Evolutionary conservation across 2,113 vertebrate genomes (phyloP), one percentile per base, ranked within the genome.

Genomic region (Pseudopodoces humilis): DNA sequence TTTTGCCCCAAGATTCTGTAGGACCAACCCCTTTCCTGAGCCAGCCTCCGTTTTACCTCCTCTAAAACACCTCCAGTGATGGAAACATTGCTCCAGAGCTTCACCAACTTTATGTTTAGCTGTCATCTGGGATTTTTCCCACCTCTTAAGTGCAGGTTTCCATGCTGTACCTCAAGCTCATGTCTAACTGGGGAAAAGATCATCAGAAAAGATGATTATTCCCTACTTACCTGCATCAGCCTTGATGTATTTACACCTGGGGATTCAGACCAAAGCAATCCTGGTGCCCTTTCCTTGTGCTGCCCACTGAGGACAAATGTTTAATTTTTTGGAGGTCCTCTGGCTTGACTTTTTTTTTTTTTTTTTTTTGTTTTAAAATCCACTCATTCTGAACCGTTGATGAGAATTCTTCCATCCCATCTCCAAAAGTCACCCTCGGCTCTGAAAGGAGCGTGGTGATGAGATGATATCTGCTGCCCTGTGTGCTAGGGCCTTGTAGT

Each of bases 111-210:
- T 7, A 2, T 4, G 5, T 33, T 58, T 15, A 25, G 46, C 3
- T 5, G 14, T 31, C 9, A 2, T 27, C 16, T 59, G 69, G 30
- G 6, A 4, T 20, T 21, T 18, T 23, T 6, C 2, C 23, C 13
- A 8, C 3, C 5, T 13, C 58, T 30, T 8, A 14, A 19, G 13
- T 22, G 50, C 64, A 53, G 39, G 20, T 93, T 84, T 77, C 76
- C n/a, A 0, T 31, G 46, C 67, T 62, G 71, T 11, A 0, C 46
- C 37, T 86, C 47, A 19, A 37, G 11, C 11, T 77, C 0, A 0
- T 37, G 13, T 60, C 60, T 43, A 65, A 5, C 23, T 27, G n/a
- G 35, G 39, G 52, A 21, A 49, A 74, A 86, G 15, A 21, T 4
- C 1, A 18, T 27, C 9, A 14, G 55, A 53, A 62, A 47, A 79